Evolutionary conservation across 1,140 invertebrate genomes (phyloP), one percentile per base, ranked within the genome.

Genomic region (Drosophila repletoides): DNA sequence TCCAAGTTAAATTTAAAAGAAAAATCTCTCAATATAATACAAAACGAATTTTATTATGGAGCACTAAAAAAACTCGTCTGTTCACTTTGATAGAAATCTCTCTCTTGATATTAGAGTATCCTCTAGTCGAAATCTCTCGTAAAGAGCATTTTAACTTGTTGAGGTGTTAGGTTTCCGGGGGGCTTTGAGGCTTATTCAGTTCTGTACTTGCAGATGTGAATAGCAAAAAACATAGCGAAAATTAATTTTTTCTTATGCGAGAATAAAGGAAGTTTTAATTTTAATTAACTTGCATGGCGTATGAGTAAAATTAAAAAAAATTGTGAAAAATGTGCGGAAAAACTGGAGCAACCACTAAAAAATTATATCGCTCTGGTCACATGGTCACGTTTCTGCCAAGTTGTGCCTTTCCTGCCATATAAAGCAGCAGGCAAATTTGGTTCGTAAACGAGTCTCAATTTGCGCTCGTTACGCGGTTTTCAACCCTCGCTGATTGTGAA

Each of bases 401-500:
- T 43, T 53, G 38, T 52, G 21, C 53, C 33, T 26, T 43, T 52
- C 36, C 36, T 34, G 58, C 5, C 36, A 28, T 36, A 36, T 59
- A 12, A 61, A 51, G 15, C 33, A 51, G 46, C 58, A 34, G 46
- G 9, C 15, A 33, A 38, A 5, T 38, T 45, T 51, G 40, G 31
- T 46, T 56, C 21, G 56, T 55, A 48, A n/a, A n/a, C n/a, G n/a
- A n/a, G n/a, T n/a, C n/a, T n/a, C 81, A 86, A 86, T 86, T 86
- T 80, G 76, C 51, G 76, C 76, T 86, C 81, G 81, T 86, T 86
- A 86, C 80, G 80, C 81, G 81, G 81, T 87, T 65, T 55, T 52
- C 63, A 72, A 77, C 56, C 61, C 64, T 38, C 26, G 26, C 36
- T 19, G 9, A 17, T 29, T 59, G 43, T 9, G 28, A 51, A 59